phyloP scores from a whole-genome alignment of 2,888 invertebrate species.

The Rotaria sp. region DNA sequence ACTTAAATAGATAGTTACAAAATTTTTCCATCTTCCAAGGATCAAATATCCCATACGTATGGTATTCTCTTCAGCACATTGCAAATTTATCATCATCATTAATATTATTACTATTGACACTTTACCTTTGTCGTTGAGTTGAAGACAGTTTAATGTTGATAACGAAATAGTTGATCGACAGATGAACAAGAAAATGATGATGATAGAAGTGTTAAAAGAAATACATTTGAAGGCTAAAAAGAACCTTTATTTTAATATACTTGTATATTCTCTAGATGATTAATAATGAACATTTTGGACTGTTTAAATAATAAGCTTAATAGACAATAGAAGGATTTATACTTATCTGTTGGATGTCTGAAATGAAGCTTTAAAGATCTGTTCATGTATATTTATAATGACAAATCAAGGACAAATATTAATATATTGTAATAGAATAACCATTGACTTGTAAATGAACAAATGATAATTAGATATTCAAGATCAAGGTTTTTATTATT shows the following conservation, averaged over 20 bases:
- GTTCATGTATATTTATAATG: not conserved
- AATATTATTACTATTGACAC: not conserved
- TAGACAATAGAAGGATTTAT: not conserved
- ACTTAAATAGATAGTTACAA: not conserved
- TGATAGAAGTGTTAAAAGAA: not conserved
- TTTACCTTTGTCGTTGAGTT: not conserved
- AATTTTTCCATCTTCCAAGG: not conserved
- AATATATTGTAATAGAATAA: not conserved
- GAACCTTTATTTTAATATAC: not conserved
- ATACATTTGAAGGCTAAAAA: no score
- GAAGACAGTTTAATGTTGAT: not conserved
- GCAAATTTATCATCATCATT: not conserved
- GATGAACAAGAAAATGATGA: not conserved
- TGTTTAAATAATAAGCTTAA: not conserved
- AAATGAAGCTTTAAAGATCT: not conserved
- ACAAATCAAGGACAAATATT: not conserved
- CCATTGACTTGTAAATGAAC: slow-evolving; percentile 13
- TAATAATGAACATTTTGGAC: not conserved
- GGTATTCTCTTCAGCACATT: not conserved
- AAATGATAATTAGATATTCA: not conserved
- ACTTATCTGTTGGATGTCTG: not conserved
- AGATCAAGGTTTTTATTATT: not conserved
- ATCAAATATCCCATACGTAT: not conserved
- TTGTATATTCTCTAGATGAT: not conserved
- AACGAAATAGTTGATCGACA: not conserved